Percentiles rank a stretch among this genome's conserved stretches.
Evolutionary conservation across 2,113 vertebrate species (phyloP).

Genomic region (Ailurus styani): DNA sequence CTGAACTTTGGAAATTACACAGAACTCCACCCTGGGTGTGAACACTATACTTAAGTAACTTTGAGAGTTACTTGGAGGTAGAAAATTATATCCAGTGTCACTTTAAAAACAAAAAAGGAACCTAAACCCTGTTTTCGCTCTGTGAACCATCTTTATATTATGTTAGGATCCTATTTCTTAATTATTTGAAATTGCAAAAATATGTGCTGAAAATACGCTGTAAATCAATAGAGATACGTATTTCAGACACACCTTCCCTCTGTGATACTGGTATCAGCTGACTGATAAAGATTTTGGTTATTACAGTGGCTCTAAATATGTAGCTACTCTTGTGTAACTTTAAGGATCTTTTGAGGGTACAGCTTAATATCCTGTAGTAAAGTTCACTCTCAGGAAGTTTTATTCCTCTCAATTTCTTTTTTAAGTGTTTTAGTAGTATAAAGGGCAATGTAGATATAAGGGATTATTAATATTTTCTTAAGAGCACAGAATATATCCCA

Average conservation of each 20-base stretch:
- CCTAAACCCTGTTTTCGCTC: neutral
- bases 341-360: neutral
- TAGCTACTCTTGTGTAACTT: neutral
- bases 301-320: neutral
- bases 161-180: constrained; percentile 20
- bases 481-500: neutral
- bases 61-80: constrained; percentile 26
- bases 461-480: neutral
- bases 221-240: neutral
- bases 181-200: neutral
- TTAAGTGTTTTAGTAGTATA: constrained; percentile 1
- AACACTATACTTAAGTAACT: constrained; percentile 42
- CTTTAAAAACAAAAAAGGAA: constrained; percentile 8
- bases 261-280: too few species aligned
- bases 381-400: neutral
- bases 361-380: neutral
- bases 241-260: neutral
- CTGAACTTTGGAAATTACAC: constrained; percentile 28
- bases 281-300: neutral
- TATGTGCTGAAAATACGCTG: neutral
- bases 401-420: neutral
- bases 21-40: constrained; percentile 9
- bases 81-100: constrained; percentile 30
- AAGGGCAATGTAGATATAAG: neutral
- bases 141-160: neutral